Evolutionary conservation across 2,888 invertebrate species (phyloP).

Genomic region (Latrodectus hesperus): DNA sequence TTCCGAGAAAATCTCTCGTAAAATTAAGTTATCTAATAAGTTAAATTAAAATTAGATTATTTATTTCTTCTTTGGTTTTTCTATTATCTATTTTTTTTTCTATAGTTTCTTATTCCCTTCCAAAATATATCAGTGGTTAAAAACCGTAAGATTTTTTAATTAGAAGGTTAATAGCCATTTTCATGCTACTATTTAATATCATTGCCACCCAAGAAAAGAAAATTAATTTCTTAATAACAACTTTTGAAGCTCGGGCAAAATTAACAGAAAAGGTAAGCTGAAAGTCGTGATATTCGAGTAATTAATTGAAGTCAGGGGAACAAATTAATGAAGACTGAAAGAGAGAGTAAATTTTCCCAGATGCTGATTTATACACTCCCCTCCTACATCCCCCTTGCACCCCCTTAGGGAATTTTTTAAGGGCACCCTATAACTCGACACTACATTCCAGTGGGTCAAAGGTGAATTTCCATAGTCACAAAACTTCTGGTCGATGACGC

Average conservation of each 20-base stretch:
- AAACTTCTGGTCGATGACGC: constrained; percentile 47
- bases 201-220: not conserved
- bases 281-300: not conserved
- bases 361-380: not conserved
- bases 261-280: not conserved
- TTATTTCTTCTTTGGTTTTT: not conserved
- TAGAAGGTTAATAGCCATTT: not conserved
- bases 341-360: not conserved
- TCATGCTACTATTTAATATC: not conserved
- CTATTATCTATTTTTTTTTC: not conserved
- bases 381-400: not conserved
- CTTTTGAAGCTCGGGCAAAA: not conserved
- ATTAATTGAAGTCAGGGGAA: not conserved
- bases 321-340: constrained; percentile 22
- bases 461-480: constrained; percentile 35
- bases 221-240: not conserved
- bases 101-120: not conserved
- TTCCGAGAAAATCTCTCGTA: no score
- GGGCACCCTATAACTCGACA: constrained; percentile 12
- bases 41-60: not conserved
- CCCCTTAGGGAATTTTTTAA: not conserved
- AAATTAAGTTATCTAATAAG: not conserved
- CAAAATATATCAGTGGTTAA: not conserved
- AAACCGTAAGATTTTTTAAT: not conserved
- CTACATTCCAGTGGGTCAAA: constrained; percentile 37